Conservation (phyloP, 2,113 vertebrate species). For the Microcebus murinus region DNA sequence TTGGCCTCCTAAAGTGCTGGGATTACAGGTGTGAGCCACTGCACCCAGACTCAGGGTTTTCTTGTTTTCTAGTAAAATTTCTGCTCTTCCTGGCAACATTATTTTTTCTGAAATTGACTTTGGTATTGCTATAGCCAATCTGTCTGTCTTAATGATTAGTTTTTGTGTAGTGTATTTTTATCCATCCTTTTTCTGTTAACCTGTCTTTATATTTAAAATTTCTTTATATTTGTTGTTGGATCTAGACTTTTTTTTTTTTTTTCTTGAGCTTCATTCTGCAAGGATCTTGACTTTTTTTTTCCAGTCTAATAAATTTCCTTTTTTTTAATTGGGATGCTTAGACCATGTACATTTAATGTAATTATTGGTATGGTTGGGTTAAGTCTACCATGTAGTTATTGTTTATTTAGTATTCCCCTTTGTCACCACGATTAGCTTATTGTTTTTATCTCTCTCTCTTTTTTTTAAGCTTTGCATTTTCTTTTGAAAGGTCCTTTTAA, state of each 20-base stretch:
- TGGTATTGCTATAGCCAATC: neutral
- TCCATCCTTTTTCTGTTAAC: neutral
- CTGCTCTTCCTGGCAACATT: neutral
- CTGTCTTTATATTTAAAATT: neutral
- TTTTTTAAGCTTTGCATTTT: too few relatives aligned
- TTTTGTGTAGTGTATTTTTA: neutral
- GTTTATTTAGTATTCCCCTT: neutral
- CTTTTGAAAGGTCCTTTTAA: too few relatives aligned
- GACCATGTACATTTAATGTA: neutral
- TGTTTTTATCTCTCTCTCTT: neutral
- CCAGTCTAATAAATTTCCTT: neutral
- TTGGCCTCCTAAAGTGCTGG: neutral
- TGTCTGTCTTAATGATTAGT: neutral
- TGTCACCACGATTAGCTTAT: neutral
- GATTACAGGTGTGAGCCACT: neutral
- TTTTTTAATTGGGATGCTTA: neutral
- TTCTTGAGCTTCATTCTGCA: too few relatives aligned
- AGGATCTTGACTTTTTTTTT: neutral
- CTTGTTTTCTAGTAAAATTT: neutral
- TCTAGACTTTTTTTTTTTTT: neutral
- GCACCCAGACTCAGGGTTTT: neutral
- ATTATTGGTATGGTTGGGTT: neutral
- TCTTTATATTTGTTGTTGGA: neutral
- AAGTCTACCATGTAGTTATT: neutral
- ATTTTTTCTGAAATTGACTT: neutral